phyloP scores from a whole-genome alignment of 2,113 vertebrate species.

The Hemiscyllium ocellatum region DNA sequence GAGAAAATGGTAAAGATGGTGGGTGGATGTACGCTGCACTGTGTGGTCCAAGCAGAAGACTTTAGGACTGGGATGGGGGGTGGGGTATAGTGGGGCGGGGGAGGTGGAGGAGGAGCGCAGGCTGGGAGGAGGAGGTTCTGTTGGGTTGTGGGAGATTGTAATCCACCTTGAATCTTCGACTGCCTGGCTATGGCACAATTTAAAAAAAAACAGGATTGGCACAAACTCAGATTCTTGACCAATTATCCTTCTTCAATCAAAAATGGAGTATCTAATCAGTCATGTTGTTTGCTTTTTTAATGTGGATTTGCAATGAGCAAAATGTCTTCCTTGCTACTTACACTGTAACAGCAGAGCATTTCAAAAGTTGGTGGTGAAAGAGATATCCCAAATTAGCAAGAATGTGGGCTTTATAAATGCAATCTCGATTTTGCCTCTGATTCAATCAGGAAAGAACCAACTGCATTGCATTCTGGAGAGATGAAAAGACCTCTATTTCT shows the following conservation, averaged over 20 bases:
- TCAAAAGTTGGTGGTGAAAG: neutral
- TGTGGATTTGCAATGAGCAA: neutral
- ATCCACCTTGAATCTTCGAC: neutral
- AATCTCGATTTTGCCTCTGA: neutral
- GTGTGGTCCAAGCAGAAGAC: neutral
- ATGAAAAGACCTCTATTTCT: neutral
- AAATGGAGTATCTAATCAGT: neutral
- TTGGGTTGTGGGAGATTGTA: neutral
- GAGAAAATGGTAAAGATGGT: too few species aligned
- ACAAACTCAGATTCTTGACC: neutral
- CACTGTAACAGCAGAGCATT: neutral
- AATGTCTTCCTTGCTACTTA: neutral
- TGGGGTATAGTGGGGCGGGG: too few species aligned
- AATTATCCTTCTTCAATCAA: neutral
- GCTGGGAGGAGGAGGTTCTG: neutral
- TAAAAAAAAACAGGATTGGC: neutral
- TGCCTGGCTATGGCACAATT: neutral
- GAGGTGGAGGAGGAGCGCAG: too few species aligned
- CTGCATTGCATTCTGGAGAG: neutral
- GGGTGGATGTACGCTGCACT: neutral
- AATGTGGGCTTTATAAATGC: neutral
- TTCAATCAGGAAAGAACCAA: neutral
- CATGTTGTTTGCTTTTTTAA: neutral
- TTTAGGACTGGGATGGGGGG: neutral
- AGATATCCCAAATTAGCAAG: neutral